These are phyloP conservation scores for Colletes gigas DNA, from an alignment of 1,140 invertebrate genomes.

Conservation along the genomic window DNA sequence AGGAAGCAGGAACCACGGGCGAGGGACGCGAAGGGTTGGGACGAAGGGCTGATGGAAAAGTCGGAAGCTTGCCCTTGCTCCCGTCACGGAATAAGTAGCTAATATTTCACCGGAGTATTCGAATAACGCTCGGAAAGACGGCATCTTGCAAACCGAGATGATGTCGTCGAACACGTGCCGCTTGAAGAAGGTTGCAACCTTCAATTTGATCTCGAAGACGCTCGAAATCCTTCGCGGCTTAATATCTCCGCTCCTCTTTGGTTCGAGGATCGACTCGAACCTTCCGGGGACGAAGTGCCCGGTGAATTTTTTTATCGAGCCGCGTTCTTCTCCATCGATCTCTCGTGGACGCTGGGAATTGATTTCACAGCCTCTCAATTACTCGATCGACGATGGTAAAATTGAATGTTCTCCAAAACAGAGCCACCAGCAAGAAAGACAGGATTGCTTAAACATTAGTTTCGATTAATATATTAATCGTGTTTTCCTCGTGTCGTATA, in stretches of 20 bases:
- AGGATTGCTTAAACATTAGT: too few species aligned
- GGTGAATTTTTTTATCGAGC: conserved; percentile 21
- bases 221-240: conserved; percentile 32
- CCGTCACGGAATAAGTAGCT: conserved; percentile 63
- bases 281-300: background rate
- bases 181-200: conserved; percentile 28
- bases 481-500: too few species aligned
- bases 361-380: background rate
- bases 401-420: too few species aligned
- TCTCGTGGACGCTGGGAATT: conserved; percentile 1
- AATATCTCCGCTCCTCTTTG: conserved; percentile 1
- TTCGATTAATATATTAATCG: too few species aligned
- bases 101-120: conserved; percentile 66
- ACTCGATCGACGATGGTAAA: background rate
- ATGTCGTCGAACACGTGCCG: conserved; percentile 43
- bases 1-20: background rate
- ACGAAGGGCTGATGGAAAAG: conserved; percentile 2
- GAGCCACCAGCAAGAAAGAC: too few species aligned
- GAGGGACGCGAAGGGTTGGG: background rate
- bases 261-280: conserved; percentile 30
- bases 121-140: conserved; percentile 42
- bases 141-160: conserved; percentile 41
- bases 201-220: conserved; percentile 43
- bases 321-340: conserved; percentile 15
- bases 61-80: conserved; percentile 49